Percentiles rank a stretch among this genome's conserved stretches.
Evolutionary conservation across 2,888 invertebrate species (phyloP).

Genomic region (Blastobasis adustella): DNA sequence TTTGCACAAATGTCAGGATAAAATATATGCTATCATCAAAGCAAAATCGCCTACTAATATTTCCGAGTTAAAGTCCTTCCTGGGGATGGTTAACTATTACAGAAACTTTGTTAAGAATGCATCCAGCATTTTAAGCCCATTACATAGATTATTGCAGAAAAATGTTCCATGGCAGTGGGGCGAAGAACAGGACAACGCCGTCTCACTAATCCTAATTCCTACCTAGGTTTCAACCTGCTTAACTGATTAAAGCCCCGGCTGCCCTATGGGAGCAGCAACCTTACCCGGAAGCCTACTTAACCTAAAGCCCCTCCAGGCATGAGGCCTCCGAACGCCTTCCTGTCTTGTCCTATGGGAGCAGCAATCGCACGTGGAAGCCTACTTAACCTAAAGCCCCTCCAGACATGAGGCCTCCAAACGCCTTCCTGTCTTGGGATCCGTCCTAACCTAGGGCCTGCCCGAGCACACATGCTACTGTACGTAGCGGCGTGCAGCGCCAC

Average conservation of each 20-base stretch:
- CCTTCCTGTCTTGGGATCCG: slow-evolving; percentile 1
- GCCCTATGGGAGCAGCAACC: too few relatives aligned
- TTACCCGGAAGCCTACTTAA: too few relatives aligned
- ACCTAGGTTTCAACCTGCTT: too few relatives aligned
- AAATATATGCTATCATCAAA: slow-evolving; percentile 6
- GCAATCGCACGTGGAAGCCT: too few relatives aligned
- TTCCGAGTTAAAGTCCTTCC: slow-evolving; percentile 8
- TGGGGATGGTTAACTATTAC: slow-evolving; percentile 11
- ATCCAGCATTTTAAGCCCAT: slow-evolving; percentile 3
- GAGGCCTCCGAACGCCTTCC: too few relatives aligned
- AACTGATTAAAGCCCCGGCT: too few relatives aligned
- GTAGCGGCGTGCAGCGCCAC: neutral
- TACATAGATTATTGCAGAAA: slow-evolving; percentile 7
- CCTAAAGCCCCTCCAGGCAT: too few relatives aligned
- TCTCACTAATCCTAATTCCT: slow-evolving; percentile 3
- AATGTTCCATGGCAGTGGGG: slow-evolving; percentile 5
- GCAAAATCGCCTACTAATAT: slow-evolving; percentile 5
- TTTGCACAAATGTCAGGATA: slow-evolving; percentile 7
- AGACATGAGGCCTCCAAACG: too few relatives aligned
- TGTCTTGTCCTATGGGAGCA: too few relatives aligned
- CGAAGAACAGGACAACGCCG: neutral
- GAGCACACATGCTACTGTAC: too few relatives aligned
- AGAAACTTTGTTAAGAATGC: slow-evolving; percentile 5
- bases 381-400: too few relatives aligned
- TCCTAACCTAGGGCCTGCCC: slow-evolving; percentile 2